Base-by-base conservation (phyloP, 2,113 vertebrate species). In the Mustelus asterias region DNA sequence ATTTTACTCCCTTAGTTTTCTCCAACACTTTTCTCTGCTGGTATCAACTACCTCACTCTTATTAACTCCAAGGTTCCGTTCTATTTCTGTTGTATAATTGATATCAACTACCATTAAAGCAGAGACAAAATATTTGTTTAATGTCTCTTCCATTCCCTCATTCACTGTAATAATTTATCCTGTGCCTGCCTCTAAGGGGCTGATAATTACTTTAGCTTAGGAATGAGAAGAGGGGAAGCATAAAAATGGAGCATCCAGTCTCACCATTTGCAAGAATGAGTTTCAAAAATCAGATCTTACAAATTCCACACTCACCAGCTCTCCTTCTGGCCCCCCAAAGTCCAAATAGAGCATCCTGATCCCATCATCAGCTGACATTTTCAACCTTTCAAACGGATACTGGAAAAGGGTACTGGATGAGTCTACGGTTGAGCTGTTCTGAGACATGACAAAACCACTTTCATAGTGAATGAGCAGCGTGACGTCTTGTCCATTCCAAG, bases 321-420 rank as follows among this genome's bases (percentile, higher is more conserved):
- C 98, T 96, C 99, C 99, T 96, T 99, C 99, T 0, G 99, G 98
- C 65, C 99, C 99, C 1, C 99, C 99, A 24, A 99, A 99, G 97
- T 99, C 99, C 96, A 99, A 97, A 97, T 98, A 99, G 33, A 99
- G 98, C 96, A 98, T 98, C 96, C 98, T 97, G 97, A 99, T 97
- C 96, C 99, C 98, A 0, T 99, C 99, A 0, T 99, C 99, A 0
- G 98, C 98, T 0, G 99, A 99, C 98, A 98, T 98, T 96, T 98
- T 98, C 83, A 99, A 98, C 96, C 98, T 98, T 97, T 99, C 99
- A 0, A 98, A 99, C 72, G 99, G 99, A 97, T 99, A 99, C 96
- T 98, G 98, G 97, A 97, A 98, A 1, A 99, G 96, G 95, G 99
- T 96, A 0, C 97, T 96, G 96, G 97, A 97, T 24, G 97, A 97